phyloP scores from a whole-genome alignment of 2,888 invertebrate genomes.

The Luperina nickerlii region DNA sequence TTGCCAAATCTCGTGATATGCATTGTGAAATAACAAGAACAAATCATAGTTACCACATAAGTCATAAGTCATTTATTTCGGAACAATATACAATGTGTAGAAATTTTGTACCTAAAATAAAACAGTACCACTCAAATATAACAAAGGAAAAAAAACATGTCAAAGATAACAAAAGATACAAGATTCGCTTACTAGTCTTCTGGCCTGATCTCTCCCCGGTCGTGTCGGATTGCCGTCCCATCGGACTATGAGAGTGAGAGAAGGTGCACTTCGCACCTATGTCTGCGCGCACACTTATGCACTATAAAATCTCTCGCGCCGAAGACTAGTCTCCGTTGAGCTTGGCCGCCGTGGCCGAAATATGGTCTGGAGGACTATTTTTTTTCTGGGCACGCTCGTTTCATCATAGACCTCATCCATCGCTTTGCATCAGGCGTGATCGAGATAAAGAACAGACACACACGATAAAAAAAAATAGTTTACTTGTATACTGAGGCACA shows the following conservation, averaged over 20 bases:
- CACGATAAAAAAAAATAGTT: background rate
- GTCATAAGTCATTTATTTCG: no score
- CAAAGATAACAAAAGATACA: background rate
- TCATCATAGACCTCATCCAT: background rate
- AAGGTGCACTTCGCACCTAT: no score
- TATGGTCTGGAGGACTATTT: background rate
- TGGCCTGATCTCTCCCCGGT: no score
- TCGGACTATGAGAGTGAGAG: no score
- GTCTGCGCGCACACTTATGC: no score
- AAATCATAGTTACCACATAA: background rate
- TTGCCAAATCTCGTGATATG: background rate
- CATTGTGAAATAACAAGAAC: background rate
- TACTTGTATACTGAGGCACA: background rate
- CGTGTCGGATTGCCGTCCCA: no score
- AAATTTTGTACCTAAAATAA: no score
- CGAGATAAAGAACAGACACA: background rate
- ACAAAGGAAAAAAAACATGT: no score
- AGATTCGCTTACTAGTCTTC: background rate
- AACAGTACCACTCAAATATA: no score
- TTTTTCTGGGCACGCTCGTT: background rate
- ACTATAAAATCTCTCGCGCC: no score
- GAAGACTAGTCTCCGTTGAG: background rate
- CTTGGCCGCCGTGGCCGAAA: background rate
- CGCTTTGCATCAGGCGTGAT: background rate
- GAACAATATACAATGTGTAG: no score